Conservation (phyloP, 2,113 vertebrate genomes). For the Tachycineta bicolor region DNA sequence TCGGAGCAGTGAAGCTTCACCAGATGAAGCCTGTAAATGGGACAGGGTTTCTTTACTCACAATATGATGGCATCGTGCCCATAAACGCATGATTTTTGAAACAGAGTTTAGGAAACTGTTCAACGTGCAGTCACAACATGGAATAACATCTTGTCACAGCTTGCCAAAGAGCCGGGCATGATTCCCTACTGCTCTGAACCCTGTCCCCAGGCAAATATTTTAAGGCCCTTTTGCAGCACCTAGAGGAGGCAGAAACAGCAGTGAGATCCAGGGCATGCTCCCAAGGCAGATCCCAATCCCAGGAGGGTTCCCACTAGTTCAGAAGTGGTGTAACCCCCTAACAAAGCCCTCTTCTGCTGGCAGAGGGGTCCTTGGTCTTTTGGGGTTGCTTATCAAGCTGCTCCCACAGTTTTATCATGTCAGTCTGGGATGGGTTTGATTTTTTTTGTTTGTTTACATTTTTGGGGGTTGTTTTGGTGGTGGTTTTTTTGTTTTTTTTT, state of each 20-base stretch:
- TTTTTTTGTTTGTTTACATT: not conserved
- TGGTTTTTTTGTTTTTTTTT: not conserved
- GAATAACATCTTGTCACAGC: not conserved
- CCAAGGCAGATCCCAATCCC: fast-evolving
- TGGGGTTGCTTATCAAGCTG: not conserved
- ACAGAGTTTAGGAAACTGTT: not conserved
- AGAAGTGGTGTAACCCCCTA: not conserved
- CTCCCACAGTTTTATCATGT: not conserved
- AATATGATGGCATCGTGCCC: not conserved
- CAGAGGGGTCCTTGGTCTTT: not conserved
- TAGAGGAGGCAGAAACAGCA: not conserved
- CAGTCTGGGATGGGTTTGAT: too few relatives aligned
- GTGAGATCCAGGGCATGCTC: not conserved
- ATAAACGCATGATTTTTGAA: not conserved
- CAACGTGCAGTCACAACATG: not conserved
- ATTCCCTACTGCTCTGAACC: not conserved
- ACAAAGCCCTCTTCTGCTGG: not conserved
- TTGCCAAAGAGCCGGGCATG: not conserved
- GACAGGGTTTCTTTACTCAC: not conserved
- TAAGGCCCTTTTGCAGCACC: not conserved
- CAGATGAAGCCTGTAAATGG: not conserved
- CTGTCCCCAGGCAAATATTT: not conserved
- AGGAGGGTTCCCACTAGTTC: not conserved
- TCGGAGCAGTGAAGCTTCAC: not conserved
- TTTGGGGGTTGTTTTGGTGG: not conserved